Conservation (phyloP, 2,888 invertebrate species). For the Bembecia ichneumoniformis region DNA sequence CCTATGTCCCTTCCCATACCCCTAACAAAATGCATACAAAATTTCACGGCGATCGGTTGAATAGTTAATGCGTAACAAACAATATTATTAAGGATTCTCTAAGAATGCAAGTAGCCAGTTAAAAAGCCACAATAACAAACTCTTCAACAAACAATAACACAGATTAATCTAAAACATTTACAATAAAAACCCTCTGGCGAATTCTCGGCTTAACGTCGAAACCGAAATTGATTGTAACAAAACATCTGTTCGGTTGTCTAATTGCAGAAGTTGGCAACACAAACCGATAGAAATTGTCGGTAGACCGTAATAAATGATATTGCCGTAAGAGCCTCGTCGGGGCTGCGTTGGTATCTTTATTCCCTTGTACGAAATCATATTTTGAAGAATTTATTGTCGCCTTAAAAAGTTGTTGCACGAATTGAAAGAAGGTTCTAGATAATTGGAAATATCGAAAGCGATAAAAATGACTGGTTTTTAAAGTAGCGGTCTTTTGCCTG, state of each 20-base stretch:
- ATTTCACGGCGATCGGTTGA: too few species aligned
- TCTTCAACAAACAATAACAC: background rate
- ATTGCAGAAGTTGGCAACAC: conserved; percentile 18
- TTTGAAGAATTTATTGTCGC: background rate
- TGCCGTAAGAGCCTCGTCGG: background rate
- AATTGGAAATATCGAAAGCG: too few species aligned
- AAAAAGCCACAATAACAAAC: background rate
- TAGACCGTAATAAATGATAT: conserved; percentile 1
- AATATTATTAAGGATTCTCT: too few species aligned
- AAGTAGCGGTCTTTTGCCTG: too few species aligned
- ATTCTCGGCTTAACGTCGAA: conserved; percentile 5
- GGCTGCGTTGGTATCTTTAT: background rate
- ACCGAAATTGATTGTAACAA: conserved; percentile 6
- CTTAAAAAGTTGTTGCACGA: too few species aligned
- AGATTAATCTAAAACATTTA: conserved; percentile 4
- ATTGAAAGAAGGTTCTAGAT: too few species aligned
- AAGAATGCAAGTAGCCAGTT: too few species aligned
- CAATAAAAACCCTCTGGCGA: conserved; percentile 6
- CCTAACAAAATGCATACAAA: too few species aligned
- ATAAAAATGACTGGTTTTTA: too few species aligned
- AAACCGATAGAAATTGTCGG: conserved; percentile 9
- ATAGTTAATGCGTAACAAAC: too few species aligned
- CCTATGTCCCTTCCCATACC: too few species aligned
- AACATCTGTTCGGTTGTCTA: conserved; percentile 15
- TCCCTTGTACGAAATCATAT: background rate